Evolutionary conservation across 2,888 invertebrate species (phyloP), one percentile per base, ranked within the genome.

Genomic region (Boloria selene): DNA sequence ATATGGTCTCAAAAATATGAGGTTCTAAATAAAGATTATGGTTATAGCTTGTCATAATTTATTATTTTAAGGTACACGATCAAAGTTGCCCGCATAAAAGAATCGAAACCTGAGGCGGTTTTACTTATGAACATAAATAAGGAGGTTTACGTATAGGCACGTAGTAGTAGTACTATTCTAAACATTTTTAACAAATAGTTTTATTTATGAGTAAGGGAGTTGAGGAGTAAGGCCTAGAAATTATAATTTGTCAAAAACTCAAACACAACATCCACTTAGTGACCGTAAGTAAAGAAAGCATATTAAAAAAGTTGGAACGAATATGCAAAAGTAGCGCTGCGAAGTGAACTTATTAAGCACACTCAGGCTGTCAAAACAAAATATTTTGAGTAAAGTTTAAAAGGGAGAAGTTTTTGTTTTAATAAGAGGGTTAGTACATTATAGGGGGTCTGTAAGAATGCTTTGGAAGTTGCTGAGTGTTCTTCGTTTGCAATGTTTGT

Each of bases 231-330:
- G 14, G 22, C 45, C 17, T 45, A 45, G 22, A 45, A 45, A 56
- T 56, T 45, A 5, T 22, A 44, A 45, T 26, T 56, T 0, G n/a
- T 10, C 44, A 56, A 7, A 56, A 44, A 13, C 17, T 17, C 7
- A 55, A 22, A 26, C 56, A 6, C 22, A 22, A 45, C 44, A 56
- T 22, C 45, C 59, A 38, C 62, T 65, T 17, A 49, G 61, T 65
- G 62, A 67, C 65, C 67, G 16, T 45, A n/a, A 31, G 65, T 69
- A 66, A 66, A 69, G 65, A 62, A 67, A 63, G 70, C 69, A 70
- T 73, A 73, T 70, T 72, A 72, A 71, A 74, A 74, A 75, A 73
- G 70, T 73, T 74, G 42, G 64, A 62, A 65, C 62, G 68, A 71
- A 74, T 68, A 68, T 67, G 64, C 67, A 64, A 64, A 74, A 71